phyloP scores from a whole-genome alignment of 2,888 invertebrate species.

The Ennomos quercinarius region DNA sequence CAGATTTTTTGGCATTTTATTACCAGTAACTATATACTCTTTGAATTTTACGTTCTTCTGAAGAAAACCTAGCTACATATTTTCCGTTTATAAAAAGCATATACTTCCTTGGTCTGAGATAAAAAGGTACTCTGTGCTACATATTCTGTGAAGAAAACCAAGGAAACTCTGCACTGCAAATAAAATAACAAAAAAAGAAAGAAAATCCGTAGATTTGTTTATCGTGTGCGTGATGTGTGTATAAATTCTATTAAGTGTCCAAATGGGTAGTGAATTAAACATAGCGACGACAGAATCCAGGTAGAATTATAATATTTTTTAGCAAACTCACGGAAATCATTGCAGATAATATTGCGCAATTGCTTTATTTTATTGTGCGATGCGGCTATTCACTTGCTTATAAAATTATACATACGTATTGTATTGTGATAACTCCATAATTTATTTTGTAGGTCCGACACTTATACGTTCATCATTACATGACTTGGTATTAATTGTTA shows the following conservation, averaged over 20 bases:
- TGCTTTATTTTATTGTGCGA: slow-evolving; percentile 50
- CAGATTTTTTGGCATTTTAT: no score
- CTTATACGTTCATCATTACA: slow-evolving; percentile 25
- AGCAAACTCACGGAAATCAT: not conserved
- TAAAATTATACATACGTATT: not conserved
- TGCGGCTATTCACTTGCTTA: slow-evolving; percentile 41
- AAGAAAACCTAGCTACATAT: no score
- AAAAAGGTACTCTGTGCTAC: no score
- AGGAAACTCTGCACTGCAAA: no score
- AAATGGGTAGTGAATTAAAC: slow-evolving; percentile 79
- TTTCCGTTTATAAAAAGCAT: no score
- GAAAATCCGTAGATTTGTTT: no score
- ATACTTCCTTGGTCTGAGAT: no score
- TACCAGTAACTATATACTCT: no score
- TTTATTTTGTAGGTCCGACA: slow-evolving; percentile 32
- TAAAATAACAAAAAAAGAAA: no score
- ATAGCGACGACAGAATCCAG: slow-evolving; percentile 65
- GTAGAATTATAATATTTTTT: slow-evolving; percentile 43
- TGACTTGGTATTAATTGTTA: slow-evolving; percentile 34
- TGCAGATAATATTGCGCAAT: slow-evolving; percentile 60
- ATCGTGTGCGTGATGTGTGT: slow-evolving; percentile 53
- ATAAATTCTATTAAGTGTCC: slow-evolving; percentile 70
- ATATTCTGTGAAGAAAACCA: no score
- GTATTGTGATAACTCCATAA: not conserved
- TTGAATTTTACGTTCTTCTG: no score